phyloP scores from a whole-genome alignment of 2,113 vertebrate genomes.

The Pogonocichla stellata region DNA sequence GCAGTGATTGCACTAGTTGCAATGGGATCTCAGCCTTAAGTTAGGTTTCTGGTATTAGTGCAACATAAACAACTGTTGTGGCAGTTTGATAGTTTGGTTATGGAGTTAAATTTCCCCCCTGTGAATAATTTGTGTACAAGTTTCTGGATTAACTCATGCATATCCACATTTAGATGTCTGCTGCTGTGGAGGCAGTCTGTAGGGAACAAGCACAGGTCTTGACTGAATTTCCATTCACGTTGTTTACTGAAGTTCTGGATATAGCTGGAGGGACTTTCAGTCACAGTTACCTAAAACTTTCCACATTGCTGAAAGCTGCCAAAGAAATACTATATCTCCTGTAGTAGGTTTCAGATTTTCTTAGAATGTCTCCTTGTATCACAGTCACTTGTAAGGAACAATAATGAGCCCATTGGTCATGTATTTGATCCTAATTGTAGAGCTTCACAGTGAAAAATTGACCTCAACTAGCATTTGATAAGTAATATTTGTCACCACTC shows the following conservation, averaged over 20 bases:
- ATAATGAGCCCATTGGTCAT: background rate
- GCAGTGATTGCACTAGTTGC: background rate
- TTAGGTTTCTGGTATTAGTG: constrained; percentile 16
- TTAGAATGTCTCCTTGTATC: background rate
- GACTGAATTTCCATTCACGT: background rate
- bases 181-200: background rate
- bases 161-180: constrained; percentile 31
- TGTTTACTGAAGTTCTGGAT: constrained; percentile 3
- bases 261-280: background rate
- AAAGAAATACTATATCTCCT: background rate
- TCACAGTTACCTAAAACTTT: background rate
- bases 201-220: background rate
- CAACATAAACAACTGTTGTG: constrained; percentile 5
- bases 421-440: background rate
- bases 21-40: background rate
- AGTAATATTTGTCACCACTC: background rate
- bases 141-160: constrained; percentile 19
- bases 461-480: background rate
- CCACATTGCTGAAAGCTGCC: background rate
- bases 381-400: background rate
- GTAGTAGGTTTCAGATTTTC: background rate
- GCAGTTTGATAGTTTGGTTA: constrained; percentile 32
- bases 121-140: constrained; percentile 21
- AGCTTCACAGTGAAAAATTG: background rate
- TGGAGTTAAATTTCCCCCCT: background rate